A percentile compares a stretch with the other conserved stretches of the same genome.
Evolutionary conservation across 2,797 vertebrate species (phyloP).

Genomic region (Chloroceryle amazona): DNA sequence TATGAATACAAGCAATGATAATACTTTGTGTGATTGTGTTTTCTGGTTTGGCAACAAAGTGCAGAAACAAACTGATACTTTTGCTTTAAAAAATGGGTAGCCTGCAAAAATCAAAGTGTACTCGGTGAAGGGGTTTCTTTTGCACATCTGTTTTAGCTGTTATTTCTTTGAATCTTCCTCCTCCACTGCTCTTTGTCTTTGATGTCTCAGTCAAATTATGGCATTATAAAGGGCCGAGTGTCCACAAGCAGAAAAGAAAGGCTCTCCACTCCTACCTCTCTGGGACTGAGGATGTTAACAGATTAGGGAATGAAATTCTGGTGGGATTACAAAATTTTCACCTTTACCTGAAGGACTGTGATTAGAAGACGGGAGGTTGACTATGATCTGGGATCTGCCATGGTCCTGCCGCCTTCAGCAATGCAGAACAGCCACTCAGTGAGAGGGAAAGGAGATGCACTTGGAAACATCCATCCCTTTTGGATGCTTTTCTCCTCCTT

Average conservation of each 20-base stretch:
- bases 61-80: not conserved
- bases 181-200: not conserved
- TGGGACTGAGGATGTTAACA: not conserved
- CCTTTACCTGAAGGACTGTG: constrained; percentile 17
- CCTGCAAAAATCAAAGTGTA: not conserved
- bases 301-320: not conserved
- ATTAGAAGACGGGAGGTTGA: constrained; percentile 34
- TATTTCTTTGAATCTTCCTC: not conserved
- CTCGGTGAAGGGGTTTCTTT: not conserved
- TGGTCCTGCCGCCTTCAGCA: not conserved
- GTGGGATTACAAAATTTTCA: constrained; percentile 17
- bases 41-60: constrained; percentile 30
- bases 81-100: not conserved
- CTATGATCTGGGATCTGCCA: not conserved
- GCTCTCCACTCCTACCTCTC: not conserved
- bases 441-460: not conserved
- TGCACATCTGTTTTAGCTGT: not conserved
- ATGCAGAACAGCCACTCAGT: not conserved
- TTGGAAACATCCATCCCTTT: not conserved
- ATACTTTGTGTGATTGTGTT: not conserved
- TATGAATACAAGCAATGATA: constrained; percentile 35
- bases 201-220: not conserved
- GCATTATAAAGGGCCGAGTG: not conserved
- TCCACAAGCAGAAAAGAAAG: not conserved
- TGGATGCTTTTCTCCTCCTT: not conserved